Conservation (phyloP, 2,113 vertebrate species). For the Hepsetus odoe region DNA sequence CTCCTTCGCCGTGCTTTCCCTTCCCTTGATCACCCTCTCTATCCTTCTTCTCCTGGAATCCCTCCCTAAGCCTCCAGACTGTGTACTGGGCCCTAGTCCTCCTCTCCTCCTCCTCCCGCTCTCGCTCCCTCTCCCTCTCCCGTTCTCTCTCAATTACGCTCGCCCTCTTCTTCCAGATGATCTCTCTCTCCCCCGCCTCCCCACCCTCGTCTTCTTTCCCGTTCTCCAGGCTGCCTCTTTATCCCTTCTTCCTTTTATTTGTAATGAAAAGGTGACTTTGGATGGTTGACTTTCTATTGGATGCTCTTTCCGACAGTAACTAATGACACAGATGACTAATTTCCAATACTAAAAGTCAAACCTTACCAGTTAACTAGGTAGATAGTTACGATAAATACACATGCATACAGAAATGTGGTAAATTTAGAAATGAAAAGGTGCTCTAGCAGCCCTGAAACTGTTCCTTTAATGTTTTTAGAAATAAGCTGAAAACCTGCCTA, state of each 20-base stretch:
- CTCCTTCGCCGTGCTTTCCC: conserved; percentile 59
- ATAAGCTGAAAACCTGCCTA: conserved; percentile 46
- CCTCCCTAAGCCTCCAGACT: conserved; percentile 79
- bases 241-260: conserved; percentile 43
- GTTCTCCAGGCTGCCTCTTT: conserved; percentile 80
- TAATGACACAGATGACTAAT: neutral
- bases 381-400: conserved; percentile 57
- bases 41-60: conserved; percentile 75
- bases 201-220: conserved; percentile 76
- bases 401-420: conserved; percentile 25
- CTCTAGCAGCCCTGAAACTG: conserved; percentile 62
- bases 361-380: conserved; percentile 43
- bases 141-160: conserved; percentile 76
- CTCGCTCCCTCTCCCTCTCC: conserved; percentile 72
- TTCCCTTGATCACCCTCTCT: conserved; percentile 59
- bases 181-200: conserved; percentile 75
- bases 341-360: neutral
- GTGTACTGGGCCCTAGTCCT: conserved; percentile 70
- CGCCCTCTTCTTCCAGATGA: conserved; percentile 79
- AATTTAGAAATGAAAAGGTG: conserved; percentile 45
- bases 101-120: conserved; percentile 62
- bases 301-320: conserved; percentile 45
- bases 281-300: neutral
- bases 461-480: conserved; percentile 30
- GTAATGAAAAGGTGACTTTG: conserved; percentile 42